Conservation (phyloP, 2,113 vertebrate species). For the Antigone vipio region DNA sequence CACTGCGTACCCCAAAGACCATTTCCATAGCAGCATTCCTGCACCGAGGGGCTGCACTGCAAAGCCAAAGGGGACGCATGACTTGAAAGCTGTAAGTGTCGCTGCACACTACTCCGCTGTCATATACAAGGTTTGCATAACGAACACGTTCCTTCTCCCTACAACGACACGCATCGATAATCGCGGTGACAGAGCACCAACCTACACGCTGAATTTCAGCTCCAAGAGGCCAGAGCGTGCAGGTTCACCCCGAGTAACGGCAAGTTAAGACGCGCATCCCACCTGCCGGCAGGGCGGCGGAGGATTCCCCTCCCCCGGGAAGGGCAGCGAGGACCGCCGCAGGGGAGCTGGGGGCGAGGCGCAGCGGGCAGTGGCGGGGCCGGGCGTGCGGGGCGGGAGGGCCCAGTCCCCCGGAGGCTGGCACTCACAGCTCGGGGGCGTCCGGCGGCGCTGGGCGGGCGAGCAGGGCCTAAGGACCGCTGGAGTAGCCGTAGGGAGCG, state of each 20-base stretch:
- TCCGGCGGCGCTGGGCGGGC: conserved; percentile 11
- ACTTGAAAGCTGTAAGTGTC: conserved; percentile 64
- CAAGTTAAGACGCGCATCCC: no score
- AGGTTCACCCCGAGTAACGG: no score
- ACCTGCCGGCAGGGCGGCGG: no score
- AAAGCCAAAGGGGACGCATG: background rate
- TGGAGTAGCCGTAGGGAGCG: conserved; percentile 73
- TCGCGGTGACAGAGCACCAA: background rate
- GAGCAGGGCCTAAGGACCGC: conserved; percentile 74
- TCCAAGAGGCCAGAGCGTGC: background rate
- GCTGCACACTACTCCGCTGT: conserved; percentile 79
- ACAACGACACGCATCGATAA: background rate
- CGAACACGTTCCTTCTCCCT: conserved; percentile 60
- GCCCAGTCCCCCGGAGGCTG: no score
- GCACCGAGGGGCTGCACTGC: fast-evolving
- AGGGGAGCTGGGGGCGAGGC: background rate
- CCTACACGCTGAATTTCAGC: background rate
- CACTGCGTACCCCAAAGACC: fast-evolving
- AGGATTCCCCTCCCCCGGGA: no score
- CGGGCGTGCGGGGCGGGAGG: no score
- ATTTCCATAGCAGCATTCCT: fast-evolving
- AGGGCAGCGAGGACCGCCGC: background rate
- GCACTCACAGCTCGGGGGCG: conserved; percentile 72
- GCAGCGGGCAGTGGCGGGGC: no score
- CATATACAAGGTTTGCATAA: conserved; percentile 83